Conservation (phyloP, 2,113 vertebrate genomes). For the Brienomyrus brachyistius region DNA sequence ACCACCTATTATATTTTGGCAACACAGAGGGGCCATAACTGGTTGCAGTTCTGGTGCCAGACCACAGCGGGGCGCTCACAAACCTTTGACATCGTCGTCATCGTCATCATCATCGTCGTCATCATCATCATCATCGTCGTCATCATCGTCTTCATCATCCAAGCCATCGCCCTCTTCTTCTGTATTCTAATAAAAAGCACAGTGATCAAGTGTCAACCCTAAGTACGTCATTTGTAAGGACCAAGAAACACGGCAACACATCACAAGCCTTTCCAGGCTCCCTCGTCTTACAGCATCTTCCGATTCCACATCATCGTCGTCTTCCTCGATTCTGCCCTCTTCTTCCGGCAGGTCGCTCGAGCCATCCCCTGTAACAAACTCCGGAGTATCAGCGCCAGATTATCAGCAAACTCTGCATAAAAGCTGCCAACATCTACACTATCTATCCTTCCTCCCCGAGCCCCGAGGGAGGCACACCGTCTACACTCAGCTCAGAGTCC, state of each 20-base stretch:
- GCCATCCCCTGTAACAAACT: neutral
- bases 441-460: neutral
- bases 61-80: neutral
- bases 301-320: neutral
- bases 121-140: no score
- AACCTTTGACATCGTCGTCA: neutral
- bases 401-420: neutral
- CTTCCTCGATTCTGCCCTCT: neutral
- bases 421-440: no score
- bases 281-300: neutral
- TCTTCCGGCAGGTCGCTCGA: neutral
- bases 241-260: neutral
- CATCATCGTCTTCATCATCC: neutral
- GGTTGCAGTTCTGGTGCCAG: neutral
- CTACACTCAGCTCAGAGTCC: constrained; percentile 48
- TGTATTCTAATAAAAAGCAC: neutral
- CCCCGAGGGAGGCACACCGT: constrained; percentile 35
- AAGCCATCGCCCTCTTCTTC: neutral
- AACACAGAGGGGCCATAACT: neutral
- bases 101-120: no score
- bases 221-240: neutral
- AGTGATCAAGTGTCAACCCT: neutral
- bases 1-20: neutral
- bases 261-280: neutral
- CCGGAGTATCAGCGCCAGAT: neutral